Conservation (phyloP, 2,113 vertebrate genomes). For the Rhineura floridana region DNA sequence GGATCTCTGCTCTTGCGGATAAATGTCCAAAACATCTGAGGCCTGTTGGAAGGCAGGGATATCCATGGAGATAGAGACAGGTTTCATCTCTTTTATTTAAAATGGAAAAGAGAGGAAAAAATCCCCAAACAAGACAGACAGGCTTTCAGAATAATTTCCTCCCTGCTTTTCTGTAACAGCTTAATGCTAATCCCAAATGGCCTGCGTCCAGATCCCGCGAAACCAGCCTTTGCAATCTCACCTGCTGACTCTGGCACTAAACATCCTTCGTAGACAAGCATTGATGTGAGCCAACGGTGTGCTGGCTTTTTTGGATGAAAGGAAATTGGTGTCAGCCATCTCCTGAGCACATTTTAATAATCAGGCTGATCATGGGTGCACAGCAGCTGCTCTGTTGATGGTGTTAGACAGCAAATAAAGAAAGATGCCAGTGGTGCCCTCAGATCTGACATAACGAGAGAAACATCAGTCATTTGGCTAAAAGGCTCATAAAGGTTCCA, state of each 20-base stretch:
- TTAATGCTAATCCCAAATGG: conserved; percentile 32
- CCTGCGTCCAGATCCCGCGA: conserved; percentile 31
- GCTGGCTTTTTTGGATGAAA: conserved; percentile 76
- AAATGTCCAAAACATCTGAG: not conserved
- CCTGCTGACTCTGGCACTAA: conserved; percentile 66
- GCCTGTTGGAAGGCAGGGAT: not conserved
- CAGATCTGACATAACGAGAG: conserved; percentile 80
- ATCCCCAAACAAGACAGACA: not conserved
- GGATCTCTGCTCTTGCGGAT: not conserved
- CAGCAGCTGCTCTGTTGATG: conserved; percentile 78
- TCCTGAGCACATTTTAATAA: conserved; percentile 81
- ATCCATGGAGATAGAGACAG: not conserved
- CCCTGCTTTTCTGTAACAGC: conserved; percentile 22
- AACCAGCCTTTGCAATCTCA: conserved; percentile 43
- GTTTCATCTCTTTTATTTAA: not conserved
- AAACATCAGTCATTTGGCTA: conserved; percentile 83
- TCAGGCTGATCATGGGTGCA: conserved; percentile 79
- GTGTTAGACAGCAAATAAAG: conserved; percentile 81
- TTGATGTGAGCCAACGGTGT: conserved; percentile 59
- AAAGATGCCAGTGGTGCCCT: conserved; percentile 80
- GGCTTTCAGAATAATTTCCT: conserved; percentile 6
- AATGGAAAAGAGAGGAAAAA: too few species aligned
- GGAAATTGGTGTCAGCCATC: conserved; percentile 72
- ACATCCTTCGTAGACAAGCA: conserved; percentile 60
- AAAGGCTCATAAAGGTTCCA: conserved; percentile 81